Evolutionary conservation across 2,113 vertebrate species (phyloP).

Genomic region (Stegostoma tigrinum): DNA sequence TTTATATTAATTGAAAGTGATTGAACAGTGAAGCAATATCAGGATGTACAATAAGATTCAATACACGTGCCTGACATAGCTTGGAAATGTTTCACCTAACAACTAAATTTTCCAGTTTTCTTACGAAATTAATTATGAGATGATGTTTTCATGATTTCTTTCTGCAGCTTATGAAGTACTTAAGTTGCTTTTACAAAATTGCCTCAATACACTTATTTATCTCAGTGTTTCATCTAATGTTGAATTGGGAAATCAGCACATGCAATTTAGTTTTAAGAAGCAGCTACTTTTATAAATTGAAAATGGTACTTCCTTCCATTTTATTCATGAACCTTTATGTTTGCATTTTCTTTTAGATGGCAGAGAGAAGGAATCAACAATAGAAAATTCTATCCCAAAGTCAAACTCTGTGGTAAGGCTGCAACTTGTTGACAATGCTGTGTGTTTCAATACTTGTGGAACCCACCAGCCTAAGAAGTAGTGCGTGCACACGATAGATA

Average conservation of each 20-base stretch:
- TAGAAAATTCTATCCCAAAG: slow-evolving; percentile 18
- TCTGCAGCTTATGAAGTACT: neutral
- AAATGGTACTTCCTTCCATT: neutral
- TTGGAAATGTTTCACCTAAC: neutral
- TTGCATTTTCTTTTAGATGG: neutral
- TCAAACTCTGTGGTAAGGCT: slow-evolving; percentile 32
- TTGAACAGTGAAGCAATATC: neutral
- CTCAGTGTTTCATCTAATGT: neutral
- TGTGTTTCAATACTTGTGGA: neutral
- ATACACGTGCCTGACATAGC: neutral
- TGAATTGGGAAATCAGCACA: neutral
- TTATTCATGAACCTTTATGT: neutral
- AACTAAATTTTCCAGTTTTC: neutral
- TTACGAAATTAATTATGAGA: neutral
- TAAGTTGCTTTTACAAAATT: neutral
- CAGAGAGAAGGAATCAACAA: neutral
- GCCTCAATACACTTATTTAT: neutral
- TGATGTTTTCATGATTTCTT: neutral
- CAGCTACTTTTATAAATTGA: neutral
- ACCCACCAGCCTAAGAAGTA: neutral
- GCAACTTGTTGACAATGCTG: neutral
- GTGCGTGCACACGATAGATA: neutral
- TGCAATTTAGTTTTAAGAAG: neutral
- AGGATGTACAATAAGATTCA: neutral
- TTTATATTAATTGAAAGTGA: neutral